These are phyloP conservation scores for Epizoanthus stellaris DNA, from an alignment of 92 coral and sea anemone species.

Conservation along the genomic window DNA sequence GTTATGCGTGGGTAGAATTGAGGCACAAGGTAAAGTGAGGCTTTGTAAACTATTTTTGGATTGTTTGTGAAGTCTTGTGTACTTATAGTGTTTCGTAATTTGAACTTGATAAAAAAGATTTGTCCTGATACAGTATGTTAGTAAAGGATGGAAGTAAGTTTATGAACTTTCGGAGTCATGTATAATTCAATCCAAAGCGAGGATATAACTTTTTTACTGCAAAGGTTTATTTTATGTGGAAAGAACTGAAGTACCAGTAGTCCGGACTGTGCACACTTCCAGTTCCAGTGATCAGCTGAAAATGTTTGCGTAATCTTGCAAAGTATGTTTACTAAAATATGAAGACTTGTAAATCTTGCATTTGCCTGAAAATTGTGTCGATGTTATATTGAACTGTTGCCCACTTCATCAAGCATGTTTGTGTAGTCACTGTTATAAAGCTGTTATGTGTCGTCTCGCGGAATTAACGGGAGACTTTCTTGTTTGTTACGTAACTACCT, in stretches of 20 bases:
- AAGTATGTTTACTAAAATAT: too few relatives aligned
- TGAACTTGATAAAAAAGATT: neutral
- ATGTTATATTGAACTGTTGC: too few relatives aligned
- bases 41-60: neutral
- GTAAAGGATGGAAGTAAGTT: too few relatives aligned
- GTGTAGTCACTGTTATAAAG: too few relatives aligned
- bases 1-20: neutral
- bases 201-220: neutral
- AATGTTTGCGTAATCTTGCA: too few relatives aligned
- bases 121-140: neutral
- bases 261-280: slow-evolving; percentile 1
- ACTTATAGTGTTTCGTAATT: slow-evolving; percentile 5
- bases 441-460: too few relatives aligned
- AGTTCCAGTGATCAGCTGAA: neutral
- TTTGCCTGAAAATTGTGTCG: too few relatives aligned
- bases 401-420: too few relatives aligned
- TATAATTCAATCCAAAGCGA: neutral
- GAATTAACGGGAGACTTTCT: too few relatives aligned
- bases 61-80: neutral
- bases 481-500: too few relatives aligned
- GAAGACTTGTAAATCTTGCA: too few relatives aligned
- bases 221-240: neutral
- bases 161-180: too few relatives aligned
- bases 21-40: neutral
- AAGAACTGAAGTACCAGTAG: neutral